phyloP scores from a whole-genome alignment of 2,888 invertebrate genomes.

The Glaucopsyche alexis region DNA sequence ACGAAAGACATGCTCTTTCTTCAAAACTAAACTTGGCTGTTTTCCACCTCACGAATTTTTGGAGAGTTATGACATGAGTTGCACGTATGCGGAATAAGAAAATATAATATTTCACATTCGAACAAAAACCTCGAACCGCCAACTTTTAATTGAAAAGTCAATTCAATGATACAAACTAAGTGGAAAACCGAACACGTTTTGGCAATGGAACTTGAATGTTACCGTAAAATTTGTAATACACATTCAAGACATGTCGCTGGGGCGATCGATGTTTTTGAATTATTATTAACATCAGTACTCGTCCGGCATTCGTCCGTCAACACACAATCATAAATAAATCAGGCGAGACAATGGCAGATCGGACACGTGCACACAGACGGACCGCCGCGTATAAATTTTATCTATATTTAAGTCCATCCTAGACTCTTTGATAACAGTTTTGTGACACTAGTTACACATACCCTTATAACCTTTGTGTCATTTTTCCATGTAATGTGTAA shows the following conservation, averaged over 20 bases:
- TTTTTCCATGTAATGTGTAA: no score
- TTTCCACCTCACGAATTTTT: neutral
- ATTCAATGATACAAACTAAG: neutral
- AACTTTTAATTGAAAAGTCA: conserved; percentile 18
- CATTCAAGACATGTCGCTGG: neutral
- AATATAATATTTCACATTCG: conserved; percentile 6
- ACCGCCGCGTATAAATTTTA: neutral
- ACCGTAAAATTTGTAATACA: neutral
- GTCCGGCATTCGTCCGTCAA: conserved; percentile 29
- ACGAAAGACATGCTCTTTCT: conserved; percentile 12
- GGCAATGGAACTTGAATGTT: conserved; percentile 1
- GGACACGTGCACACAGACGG: conserved; percentile 13
- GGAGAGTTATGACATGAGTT: neutral
- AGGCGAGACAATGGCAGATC: conserved; percentile 22
- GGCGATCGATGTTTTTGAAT: conserved; percentile 28
- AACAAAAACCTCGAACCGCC: conserved; percentile 5
- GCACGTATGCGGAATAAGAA: neutral
- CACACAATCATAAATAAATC: conserved; percentile 28
- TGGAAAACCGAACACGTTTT: conserved; percentile 10
- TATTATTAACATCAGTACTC: conserved; percentile 15
- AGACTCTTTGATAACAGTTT: neutral
- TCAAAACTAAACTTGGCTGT: conserved; percentile 12
- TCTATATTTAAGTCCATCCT: neutral
- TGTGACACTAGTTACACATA: neutral
- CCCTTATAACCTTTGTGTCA: no score